A percentile compares a stretch with the other conserved stretches of the same genome.
Evolutionary conservation across 2,113 vertebrate genomes (phyloP).

Genomic region (Syrmaticus mikado): DNA sequence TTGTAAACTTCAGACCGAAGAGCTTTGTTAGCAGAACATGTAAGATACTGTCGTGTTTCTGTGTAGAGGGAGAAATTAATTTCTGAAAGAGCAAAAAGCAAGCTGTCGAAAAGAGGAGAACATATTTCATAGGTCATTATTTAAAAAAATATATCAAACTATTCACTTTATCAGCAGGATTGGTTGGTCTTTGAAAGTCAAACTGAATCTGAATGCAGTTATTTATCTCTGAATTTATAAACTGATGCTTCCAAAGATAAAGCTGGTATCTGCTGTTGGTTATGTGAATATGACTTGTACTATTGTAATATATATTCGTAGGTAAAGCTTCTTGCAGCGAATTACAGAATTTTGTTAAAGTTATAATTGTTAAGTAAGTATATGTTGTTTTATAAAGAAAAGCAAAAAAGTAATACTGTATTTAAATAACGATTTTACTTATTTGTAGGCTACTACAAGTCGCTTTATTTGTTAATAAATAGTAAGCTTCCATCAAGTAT

Average conservation of each 20-base stretch:
- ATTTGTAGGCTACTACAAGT: slow-evolving; percentile 90
- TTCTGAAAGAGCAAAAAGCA: background rate
- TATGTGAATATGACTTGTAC: background rate
- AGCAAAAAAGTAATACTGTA: background rate
- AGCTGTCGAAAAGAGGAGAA: background rate
- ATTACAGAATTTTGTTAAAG: background rate
- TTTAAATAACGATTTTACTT: background rate
- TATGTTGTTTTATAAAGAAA: background rate
- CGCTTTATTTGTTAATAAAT: slow-evolving; percentile 94
- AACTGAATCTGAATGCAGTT: background rate
- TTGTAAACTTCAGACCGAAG: background rate
- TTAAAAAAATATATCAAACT: background rate
- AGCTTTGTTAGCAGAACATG: background rate
- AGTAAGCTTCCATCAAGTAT: slow-evolving; percentile 94
- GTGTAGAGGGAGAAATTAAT: background rate
- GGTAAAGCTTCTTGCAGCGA: background rate
- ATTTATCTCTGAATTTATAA: background rate
- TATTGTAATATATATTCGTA: background rate
- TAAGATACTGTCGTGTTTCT: background rate
- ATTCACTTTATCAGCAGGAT: background rate
- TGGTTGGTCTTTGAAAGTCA: background rate
- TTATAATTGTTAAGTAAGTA: background rate
- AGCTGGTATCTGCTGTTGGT: background rate
- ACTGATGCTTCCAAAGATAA: background rate
- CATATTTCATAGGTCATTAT: background rate